These are phyloP conservation scores for Ellobium chinense DNA, from an alignment of 2,888 invertebrate genomes.

Conservation along the genomic window DNA sequence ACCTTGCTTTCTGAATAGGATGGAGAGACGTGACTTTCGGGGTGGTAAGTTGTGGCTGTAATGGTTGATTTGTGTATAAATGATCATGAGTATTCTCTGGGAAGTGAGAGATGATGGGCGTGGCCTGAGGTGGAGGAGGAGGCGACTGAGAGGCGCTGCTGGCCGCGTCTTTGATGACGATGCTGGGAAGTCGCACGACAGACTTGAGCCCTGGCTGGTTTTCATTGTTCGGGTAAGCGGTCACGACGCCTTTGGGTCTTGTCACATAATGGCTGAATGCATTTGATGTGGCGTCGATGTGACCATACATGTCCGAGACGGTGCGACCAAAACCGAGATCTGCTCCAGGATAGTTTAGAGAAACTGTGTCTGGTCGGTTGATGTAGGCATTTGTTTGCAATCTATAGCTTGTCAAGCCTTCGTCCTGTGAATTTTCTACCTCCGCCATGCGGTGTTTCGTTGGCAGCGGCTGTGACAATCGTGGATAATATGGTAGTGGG, in stretches of 20 bases:
- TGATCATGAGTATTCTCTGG: not conserved
- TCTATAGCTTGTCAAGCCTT: not conserved
- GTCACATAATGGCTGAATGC: not conserved
- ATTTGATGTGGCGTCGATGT: not conserved
- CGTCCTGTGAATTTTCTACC: too few relatives aligned
- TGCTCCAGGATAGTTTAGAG: not conserved
- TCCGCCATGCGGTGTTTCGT: too few relatives aligned
- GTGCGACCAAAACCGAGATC: not conserved
- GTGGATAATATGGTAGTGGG: too few relatives aligned
- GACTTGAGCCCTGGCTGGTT: not conserved
- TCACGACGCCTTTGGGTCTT: not conserved
- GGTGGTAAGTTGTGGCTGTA: too few relatives aligned
- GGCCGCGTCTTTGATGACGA: not conserved
- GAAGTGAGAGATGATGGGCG: not conserved
- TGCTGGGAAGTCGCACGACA: not conserved
- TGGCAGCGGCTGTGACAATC: too few relatives aligned
- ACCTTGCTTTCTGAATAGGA: not conserved
- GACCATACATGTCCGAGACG: not conserved
- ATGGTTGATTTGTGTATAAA: too few relatives aligned
- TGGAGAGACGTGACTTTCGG: not conserved
- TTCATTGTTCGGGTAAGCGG: not conserved
- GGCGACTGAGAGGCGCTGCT: not conserved
- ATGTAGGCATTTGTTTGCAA: slow-evolving; percentile 22
- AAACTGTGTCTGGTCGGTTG: not conserved
- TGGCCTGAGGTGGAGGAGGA: not conserved